Evolutionary conservation across 2,113 vertebrate genomes (phyloP), one percentile per base, ranked within the genome.

Genomic region (Corythornis madagascariensis): DNA sequence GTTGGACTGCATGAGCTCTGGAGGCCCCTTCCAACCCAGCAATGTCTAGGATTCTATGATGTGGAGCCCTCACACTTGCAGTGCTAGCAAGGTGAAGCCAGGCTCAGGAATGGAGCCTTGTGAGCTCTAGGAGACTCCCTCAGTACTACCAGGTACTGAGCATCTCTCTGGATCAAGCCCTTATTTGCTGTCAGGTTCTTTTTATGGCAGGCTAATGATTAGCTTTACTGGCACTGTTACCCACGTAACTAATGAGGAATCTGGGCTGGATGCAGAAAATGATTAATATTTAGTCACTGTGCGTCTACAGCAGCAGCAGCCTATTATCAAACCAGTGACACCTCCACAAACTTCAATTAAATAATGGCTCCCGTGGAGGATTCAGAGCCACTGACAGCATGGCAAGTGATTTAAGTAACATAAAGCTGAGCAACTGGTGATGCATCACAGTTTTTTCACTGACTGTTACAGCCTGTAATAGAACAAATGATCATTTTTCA

Each of bases 401-500:
- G 64, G 88, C 70, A 74, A 80, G 78, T 82, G 93, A 86, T 61
- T 72, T 78, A 53, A 84, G 89, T 16, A 83, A 63, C 88, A 20
- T 8, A 79, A 50, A 88, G 73, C 83, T 87, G 43, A 84, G 86
- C 81, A 90, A 87, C 90, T 64, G 56, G 59, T 93, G 94, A 96
- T n/a, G 82, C 89, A 93, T 67, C 35, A 4, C 16, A 47, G 77
- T 16, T 81, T 29, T 71, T 48, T 33, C 69, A n/a, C 80, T 48
- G 9, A 7, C 83, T 31, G 71, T 28, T 78, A 25, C 38, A 85
- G 89, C 78, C 92, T 50, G 29, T 43, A 80, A 91, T 25, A 35
- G 94, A 92, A 96, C 94, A 92, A 96, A 95, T 89, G 69, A 95
- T 86, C 88, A 88, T 97, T 97, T 94, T 77, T 96, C 95, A 96